These are phyloP conservation scores for Adoxophyes honmai DNA, from an alignment of 1,140 invertebrate genomes.

Conservation along the genomic window DNA sequence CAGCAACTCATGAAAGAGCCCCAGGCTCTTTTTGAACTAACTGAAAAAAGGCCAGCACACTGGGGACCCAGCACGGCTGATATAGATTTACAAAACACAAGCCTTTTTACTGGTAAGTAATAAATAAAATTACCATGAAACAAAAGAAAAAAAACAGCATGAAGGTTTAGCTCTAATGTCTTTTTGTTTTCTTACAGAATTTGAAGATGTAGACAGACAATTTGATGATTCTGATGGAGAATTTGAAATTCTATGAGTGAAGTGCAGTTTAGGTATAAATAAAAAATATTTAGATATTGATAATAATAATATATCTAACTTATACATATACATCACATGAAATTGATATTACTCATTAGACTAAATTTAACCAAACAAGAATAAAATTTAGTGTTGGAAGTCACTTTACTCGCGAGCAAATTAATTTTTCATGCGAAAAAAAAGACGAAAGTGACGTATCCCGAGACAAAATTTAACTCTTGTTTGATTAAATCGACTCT, in stretches of 20 bases:
- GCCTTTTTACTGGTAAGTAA: conserved; percentile 52
- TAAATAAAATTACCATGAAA: conserved; percentile 1
- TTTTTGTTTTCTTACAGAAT: conserved; percentile 59
- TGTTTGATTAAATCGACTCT: too few relatives aligned
- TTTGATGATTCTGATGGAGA: conserved; percentile 78
- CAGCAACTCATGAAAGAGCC: conserved; percentile 83
- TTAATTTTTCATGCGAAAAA: too few relatives aligned
- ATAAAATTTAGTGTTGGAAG: too few relatives aligned
- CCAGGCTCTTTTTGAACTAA: conserved; percentile 90
- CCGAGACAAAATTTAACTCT: too few relatives aligned
- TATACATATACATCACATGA: conserved; percentile 6
- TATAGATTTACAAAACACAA: conserved; percentile 58
- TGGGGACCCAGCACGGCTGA: conserved; percentile 78
- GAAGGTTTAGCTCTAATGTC: neutral
- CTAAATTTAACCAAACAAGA: too few relatives aligned
- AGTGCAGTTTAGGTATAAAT: conserved; percentile 16
- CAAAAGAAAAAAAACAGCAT: too few relatives aligned
- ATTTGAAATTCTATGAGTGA: conserved; percentile 75
- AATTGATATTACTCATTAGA: conserved; percentile 9
- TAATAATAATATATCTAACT: neutral
- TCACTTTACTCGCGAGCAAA: too few relatives aligned
- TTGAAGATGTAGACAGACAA: conserved; percentile 73
- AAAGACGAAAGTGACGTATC: too few relatives aligned
- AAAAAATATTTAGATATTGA: conserved; percentile 16
- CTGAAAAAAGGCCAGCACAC: conserved; percentile 82